Conservation (phyloP, 2,113 vertebrate species). For the Procavia capensis region DNA sequence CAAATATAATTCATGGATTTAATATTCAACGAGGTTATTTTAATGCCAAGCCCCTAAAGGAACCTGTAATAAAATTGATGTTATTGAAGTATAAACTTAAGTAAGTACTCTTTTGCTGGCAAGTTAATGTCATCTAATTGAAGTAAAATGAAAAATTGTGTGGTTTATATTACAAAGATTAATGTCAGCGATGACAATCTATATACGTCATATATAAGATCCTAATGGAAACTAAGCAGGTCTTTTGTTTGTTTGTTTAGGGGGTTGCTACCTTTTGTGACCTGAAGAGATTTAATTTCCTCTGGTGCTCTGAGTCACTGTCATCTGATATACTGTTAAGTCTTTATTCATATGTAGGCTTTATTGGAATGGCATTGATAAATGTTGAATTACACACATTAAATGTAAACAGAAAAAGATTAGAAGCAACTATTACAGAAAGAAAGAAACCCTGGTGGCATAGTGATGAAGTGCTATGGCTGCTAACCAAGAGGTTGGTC, state of each 20-base stretch:
- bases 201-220: constrained; percentile 28
- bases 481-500: too few relatives aligned
- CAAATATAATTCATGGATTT: background rate
- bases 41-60: constrained; percentile 35
- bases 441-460: too few relatives aligned
- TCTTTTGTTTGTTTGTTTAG: constrained; percentile 52
- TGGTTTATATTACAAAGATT: constrained; percentile 43
- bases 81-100: constrained; percentile 43
- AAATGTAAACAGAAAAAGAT: background rate
- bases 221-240: constrained; percentile 55
- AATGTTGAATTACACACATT: background rate
- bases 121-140: constrained; percentile 46
- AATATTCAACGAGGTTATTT: constrained; percentile 39
- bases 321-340: background rate
- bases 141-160: constrained; percentile 56
- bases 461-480: too few relatives aligned
- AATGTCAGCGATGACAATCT: constrained; percentile 42
- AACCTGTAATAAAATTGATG: constrained; percentile 12
- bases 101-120: constrained; percentile 14
- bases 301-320: background rate
- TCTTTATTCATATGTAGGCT: background rate
- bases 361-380: constrained; percentile 27
- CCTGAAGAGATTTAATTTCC: constrained; percentile 64
- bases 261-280: constrained; percentile 30
- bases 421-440: background rate